Conservation (phyloP, 2,888 invertebrate genomes). For the Limnephilus rhombicus region DNA sequence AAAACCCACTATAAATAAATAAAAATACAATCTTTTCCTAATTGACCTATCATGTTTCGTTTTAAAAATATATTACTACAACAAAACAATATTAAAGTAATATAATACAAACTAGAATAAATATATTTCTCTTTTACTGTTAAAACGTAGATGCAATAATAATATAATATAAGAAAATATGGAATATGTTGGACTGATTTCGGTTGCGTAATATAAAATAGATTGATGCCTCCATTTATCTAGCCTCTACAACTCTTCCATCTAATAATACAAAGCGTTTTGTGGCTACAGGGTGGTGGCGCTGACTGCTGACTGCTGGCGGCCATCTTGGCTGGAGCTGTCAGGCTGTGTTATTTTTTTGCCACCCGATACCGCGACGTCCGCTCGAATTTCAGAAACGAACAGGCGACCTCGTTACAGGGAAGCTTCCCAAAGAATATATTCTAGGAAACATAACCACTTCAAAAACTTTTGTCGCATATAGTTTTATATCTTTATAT, state of each 20-base stretch:
- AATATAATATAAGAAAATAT: background rate
- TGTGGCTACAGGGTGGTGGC: background rate
- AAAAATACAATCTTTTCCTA: too few species aligned
- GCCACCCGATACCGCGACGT: background rate
- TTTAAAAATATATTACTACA: too few species aligned
- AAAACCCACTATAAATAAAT: too few species aligned
- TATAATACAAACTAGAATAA: background rate
- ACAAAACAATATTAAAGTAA: too few species aligned
- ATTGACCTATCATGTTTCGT: too few species aligned
- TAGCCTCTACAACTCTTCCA: background rate
- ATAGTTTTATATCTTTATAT: background rate
- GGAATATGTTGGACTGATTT: background rate
- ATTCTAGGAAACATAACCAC: background rate
- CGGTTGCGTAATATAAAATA: background rate
- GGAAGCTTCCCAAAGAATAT: background rate
- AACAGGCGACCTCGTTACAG: background rate
- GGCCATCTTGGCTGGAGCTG: background rate
- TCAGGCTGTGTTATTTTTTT: background rate
- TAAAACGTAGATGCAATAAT: background rate
- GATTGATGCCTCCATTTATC: background rate
- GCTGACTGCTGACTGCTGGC: background rate
- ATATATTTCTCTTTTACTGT: background rate
- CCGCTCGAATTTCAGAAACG: background rate
- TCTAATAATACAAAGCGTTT: constrained; percentile 1
- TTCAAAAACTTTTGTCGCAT: background rate